Evolutionary conservation across 2,797 vertebrate genomes (phyloP), one percentile per base, ranked within the genome.

Genomic region (Cheirogaleus major): DNA sequence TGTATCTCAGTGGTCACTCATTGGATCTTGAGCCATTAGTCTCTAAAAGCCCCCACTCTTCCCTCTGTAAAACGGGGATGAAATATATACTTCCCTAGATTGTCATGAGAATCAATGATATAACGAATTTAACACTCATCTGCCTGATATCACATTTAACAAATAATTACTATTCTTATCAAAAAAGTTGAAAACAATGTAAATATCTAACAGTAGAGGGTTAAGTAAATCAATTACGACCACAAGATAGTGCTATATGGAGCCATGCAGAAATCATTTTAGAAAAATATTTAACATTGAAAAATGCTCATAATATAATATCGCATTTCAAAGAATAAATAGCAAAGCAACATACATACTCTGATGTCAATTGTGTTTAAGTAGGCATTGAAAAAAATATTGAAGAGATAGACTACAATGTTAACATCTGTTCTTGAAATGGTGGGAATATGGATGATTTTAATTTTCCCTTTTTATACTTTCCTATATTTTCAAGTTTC

Each of bases 131-230:
- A 97, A 93, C 95, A 85, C 27, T 38, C 78, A 43, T 12, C 57
- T 43, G 25, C 79, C 12, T 48, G 7, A 81, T 45, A 72, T 5
- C 30, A 1, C 43, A 79, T 45, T 43, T 83, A 55, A 89, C n/a
- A 94, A 94, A 85, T 52, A 59, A 70, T 45, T 89, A 72, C 13
- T 81, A 81, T 79, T 79, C 41, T 55, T 41, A 30, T 30, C 7
- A 81, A 89, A 94, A 94, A 96, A 92, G 15, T 73, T 65, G 22
- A 23, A 95, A 96, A 85, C 1, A 61, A 59, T 85, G 35, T 50
- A 84, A 93, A 50, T 61, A 92, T 38, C 55, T 50, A 59, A 35
- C 1, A 52, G 18, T 0, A 86, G 41, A 17, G 10, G 20, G 50
- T 87, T 75, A 89, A 84, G 52, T 48, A 55, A 84, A 73, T 70